Evolutionary conservation across 1,140 invertebrate species (phyloP), one percentile per base, ranked within the genome.

Genomic region (Nomia melanderi): DNA sequence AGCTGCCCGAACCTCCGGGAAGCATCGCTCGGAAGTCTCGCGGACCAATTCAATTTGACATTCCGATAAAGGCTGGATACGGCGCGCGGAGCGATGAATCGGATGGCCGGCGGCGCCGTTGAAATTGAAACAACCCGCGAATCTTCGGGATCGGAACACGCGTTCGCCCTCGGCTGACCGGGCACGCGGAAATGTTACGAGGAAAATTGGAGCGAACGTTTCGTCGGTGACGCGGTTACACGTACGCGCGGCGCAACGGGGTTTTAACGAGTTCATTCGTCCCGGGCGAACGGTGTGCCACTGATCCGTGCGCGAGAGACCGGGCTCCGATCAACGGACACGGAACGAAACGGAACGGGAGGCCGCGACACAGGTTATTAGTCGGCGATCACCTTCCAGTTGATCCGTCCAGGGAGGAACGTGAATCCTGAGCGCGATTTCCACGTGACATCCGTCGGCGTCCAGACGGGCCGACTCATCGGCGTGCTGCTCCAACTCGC

Each of bases 371-470:
- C 36, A 39, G 36, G 36, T 39, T 39, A 11, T 39, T 11, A 11
- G 8, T 7, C 36, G 36, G 36, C 36, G 25, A 57, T 17, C 63
- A 36, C 29, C 36, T 47, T 23, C 14, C 12, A 1, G 23, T 27
- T 11, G 29, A 20, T 4, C 53, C 31, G 41, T 53, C 12, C 5
- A n/a, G 60, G 14, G 17, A 5, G 3, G 9, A 60, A 57, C 12
- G 3, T 36, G 33, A 11, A 33, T 60, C 12, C 14, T 41, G 27
- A 70, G 25, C 53, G 36, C 50, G 69, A 81, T 64, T 70, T 82
- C 75, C 81, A 83, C 79, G 81, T 82, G 75, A 76, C 41, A 44
- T 31, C 36, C 27, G 20, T 31, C 50, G 6, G 67, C 62, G 66
- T 60, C 25, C 23, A 23, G 23, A 17, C 29, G 29, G 57, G 12